Conservation (phyloP, 1,140 invertebrate genomes). For the Watersipora subatra region DNA sequence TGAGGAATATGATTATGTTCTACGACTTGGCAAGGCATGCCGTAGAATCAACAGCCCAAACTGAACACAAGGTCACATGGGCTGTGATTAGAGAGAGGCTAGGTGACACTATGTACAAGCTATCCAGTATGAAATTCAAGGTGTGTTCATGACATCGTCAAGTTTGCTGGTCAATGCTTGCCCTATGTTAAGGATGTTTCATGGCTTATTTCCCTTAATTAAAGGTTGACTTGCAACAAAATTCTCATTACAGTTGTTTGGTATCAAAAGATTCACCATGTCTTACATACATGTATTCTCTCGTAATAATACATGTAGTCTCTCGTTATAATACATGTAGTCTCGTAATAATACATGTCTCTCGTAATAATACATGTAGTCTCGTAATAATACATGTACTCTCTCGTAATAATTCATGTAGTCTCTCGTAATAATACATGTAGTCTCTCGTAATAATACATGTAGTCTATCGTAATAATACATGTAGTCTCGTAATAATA, state of each 20-base stretch:
- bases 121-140: constrained; percentile 99
- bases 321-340: neutral
- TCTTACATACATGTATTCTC: neutral
- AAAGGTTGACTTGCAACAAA: no score
- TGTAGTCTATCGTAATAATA: no score
- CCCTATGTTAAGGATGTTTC: neutral
- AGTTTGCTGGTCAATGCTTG: neutral
- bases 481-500: no score
- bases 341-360: no score
- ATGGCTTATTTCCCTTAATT: no score
- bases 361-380: no score
- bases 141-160: constrained; percentile 41
- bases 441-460: no score
- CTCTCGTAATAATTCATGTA: no score
- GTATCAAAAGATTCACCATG: no score
- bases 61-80: constrained; percentile 99
- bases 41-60: constrained; percentile 95
- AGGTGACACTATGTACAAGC: constrained; percentile 87
- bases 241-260: no score
- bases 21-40: constrained; percentile 95
- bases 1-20: constrained; percentile 95
- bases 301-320: constrained; percentile 4
- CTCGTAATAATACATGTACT: no score
- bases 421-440: no score
- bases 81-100: constrained; percentile 89